These are phyloP conservation scores for Drosophila pseudoobscura DNA, from an alignment of 1,140 invertebrate species.

Conservation along the genomic window DNA sequence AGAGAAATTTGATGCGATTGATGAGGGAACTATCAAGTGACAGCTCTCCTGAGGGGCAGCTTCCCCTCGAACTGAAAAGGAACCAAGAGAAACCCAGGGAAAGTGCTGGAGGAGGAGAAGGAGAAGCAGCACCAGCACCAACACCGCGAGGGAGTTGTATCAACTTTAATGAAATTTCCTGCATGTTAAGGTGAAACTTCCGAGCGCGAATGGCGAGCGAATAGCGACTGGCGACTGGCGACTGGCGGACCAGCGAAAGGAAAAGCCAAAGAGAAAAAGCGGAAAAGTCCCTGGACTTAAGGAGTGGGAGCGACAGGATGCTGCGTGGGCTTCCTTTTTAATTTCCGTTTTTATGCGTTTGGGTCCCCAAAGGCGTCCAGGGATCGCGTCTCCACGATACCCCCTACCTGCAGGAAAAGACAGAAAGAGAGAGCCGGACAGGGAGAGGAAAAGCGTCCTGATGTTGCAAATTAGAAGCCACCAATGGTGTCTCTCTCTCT, in stretches of 20 bases:
- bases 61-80: not conserved
- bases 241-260: not conserved
- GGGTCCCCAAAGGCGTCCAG: slow-evolving; percentile 21
- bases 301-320: slow-evolving; percentile 20
- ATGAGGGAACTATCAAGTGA: slow-evolving; percentile 40
- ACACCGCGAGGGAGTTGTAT: slow-evolving; percentile 26
- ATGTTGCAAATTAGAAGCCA: slow-evolving; percentile 67
- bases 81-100: not conserved
- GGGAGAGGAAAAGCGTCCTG: slow-evolving; percentile 28
- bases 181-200: slow-evolving; percentile 69
- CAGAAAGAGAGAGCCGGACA: not conserved
- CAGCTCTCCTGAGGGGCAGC: not conserved
- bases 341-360: slow-evolving; percentile 73
- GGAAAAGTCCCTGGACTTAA: slow-evolving; percentile 21
- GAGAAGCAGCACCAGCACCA: too few species aligned
- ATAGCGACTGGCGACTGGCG: not conserved
- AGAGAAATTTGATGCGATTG: slow-evolving; percentile 38
- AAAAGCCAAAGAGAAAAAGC: slow-evolving; percentile 11
- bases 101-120: not conserved
- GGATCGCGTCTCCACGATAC: too few species aligned
- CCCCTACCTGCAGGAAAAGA: not conserved
- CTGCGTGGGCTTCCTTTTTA: slow-evolving; percentile 72
- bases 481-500: not conserved
- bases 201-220: slow-evolving; percentile 24
- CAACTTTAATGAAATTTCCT: slow-evolving; percentile 76